Evolutionary conservation across 2,888 invertebrate genomes (phyloP).

Genomic region (Hemithea aestivaria): DNA sequence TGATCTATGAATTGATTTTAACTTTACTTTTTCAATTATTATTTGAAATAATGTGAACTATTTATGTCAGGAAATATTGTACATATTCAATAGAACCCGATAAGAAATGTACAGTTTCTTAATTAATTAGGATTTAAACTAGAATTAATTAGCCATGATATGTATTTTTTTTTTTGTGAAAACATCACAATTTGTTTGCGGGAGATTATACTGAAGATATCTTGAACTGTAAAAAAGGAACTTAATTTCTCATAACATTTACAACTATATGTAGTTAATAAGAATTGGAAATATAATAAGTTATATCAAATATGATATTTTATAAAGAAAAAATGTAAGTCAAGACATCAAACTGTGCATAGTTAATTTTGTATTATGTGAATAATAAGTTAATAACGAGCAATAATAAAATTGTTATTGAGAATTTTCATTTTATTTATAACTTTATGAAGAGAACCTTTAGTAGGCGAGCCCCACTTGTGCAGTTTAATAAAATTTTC

Average conservation of each 20-base stretch:
- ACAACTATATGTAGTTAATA: not conserved
- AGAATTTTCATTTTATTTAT: conserved; percentile 45
- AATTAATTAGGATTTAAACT: conserved; percentile 51
- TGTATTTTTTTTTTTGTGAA: conserved; percentile 44
- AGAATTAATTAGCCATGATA: conserved; percentile 63
- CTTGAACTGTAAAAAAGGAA: conserved; percentile 1
- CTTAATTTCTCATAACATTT: conserved; percentile 2
- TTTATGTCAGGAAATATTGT: no score
- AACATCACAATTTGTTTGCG: conserved; percentile 60
- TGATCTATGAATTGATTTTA: no score
- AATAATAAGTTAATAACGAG: conserved; percentile 75
- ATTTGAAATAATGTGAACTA: no score
- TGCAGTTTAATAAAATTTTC: no score
- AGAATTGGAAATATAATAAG: conserved; percentile 36
- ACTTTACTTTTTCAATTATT: no score
- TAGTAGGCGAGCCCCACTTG: no score
- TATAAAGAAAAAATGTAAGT: conserved; percentile 50
- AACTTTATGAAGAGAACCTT: no score
- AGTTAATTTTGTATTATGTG: conserved; percentile 85
- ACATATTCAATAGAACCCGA: conserved; percentile 21
- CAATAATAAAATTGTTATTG: conserved; percentile 82
- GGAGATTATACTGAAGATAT: conserved; percentile 47
- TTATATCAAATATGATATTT: conserved; percentile 49
- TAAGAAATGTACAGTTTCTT: conserved; percentile 56
- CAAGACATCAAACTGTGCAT: conserved; percentile 80